Base-by-base conservation (phyloP, 2,113 vertebrate genomes). In the Campylomormyrus tamandua region DNA sequence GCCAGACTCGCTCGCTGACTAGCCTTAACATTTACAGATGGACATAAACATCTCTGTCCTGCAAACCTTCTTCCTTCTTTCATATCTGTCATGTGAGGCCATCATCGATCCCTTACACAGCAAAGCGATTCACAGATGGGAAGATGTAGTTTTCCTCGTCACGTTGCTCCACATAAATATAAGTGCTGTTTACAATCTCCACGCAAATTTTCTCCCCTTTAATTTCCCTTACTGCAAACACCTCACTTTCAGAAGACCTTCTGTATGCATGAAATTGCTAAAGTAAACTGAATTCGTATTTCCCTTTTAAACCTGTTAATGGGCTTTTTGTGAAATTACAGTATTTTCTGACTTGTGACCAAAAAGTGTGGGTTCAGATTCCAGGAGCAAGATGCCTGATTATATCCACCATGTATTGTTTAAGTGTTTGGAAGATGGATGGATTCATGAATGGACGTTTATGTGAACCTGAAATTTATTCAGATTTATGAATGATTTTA, bases 21-120 rank as follows among this genome's bases (percentile, higher is more conserved):
- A 87, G n/a, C 86, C n/a, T 39, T 45, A 62, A 88, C 87, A 88
- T 88, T 88, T 66, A 62, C 49, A 88, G 87, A 66, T 48, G 35
- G 87, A 45, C 19, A 27, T 88, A 88, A 88, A 88, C 87, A 88
- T 19, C 35, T 66, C 35, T 45, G 87, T n/a, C 50, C 87, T 58
- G 50, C 31, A 45, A 62, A 42, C 52, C 87, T 45, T 88, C 87
- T 53, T 66, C 83, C 45, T 46, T 2, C 1, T 45, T 46, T 10
- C 50, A 45, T 31, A 62, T n/a, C 85, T 15, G 13, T 58, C 50
- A 39, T 87, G 49, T 52, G 15, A 56, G 52, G 39, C n/a, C 17
- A 42, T 45, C 53, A 66, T 27, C 1, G 24, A 62, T 45, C n/a
- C 15, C 21, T 31, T 24, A 45, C 19, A 45, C 52, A 88, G 50